A percentile compares a stretch with the other conserved stretches of the same genome.
Conservation (phyloP, 1,140 invertebrate genomes). For the Aphidius ervi region DNA sequence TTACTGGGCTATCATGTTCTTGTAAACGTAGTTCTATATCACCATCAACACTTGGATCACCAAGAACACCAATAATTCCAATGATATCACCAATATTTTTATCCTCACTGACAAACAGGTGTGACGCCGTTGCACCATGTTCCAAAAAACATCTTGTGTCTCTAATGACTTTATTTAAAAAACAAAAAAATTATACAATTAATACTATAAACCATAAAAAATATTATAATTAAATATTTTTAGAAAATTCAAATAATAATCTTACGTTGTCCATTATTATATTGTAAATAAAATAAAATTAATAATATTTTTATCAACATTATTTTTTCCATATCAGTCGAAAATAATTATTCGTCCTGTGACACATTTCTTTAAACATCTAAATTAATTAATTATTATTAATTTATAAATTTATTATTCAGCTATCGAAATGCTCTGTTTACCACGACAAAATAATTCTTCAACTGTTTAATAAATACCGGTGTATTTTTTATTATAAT, state of each 20-base stretch:
- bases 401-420: conserved; percentile 5
- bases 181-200: neutral
- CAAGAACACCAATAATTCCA: conserved; percentile 73
- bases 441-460: too few relatives aligned
- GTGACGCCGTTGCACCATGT: conserved; percentile 84
- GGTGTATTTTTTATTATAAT: neutral
- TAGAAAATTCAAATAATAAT: neutral
- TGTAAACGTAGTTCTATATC: conserved; percentile 76
- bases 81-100: conserved; percentile 72
- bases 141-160: conserved; percentile 85
- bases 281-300: conserved; percentile 11
- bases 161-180: conserved; percentile 50
- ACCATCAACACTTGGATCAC: conserved; percentile 68
- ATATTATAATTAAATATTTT: neutral
- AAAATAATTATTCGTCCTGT: conserved; percentile 14
- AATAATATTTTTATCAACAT: conserved; percentile 15
- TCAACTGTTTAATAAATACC: too few relatives aligned
- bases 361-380: conserved; percentile 20
- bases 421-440: too few relatives aligned
- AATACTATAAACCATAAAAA: neutral
- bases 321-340: conserved; percentile 14
- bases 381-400: neutral
- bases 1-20: conserved; percentile 73
- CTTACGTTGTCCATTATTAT: conserved; percentile 17
- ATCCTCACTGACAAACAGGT: conserved; percentile 85